phyloP scores from a whole-genome alignment of 2,113 vertebrate species.

The Cebidichthys violaceus region DNA sequence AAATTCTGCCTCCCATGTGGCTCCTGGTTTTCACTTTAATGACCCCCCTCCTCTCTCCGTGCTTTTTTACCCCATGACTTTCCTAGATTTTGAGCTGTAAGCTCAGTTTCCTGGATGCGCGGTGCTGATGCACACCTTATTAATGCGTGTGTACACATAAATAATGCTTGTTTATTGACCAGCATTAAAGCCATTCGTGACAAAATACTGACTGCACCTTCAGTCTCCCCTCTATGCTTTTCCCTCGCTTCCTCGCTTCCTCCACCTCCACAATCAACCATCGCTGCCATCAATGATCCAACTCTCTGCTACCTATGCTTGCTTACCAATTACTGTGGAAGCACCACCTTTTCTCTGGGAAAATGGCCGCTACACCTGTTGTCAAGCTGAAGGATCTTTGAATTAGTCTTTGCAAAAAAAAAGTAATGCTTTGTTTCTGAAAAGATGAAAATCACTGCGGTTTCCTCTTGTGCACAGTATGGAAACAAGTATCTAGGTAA shows the following conservation, averaged over 20 bases:
- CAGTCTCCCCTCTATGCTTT: constrained; percentile 30
- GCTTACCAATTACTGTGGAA: constrained; percentile 67
- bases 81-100: constrained; percentile 51
- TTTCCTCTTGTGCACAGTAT: background rate
- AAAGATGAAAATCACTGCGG: background rate
- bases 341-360: constrained; percentile 37
- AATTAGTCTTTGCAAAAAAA: constrained; percentile 22
- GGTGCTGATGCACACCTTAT: constrained; percentile 40
- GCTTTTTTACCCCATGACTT: constrained; percentile 59
- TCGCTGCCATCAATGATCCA: constrained; percentile 27
- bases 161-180: constrained; percentile 47
- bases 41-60: constrained; percentile 75
- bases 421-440: background rate
- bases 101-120: constrained; percentile 43
- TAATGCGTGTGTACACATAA: constrained; percentile 39
- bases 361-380: constrained; percentile 74
- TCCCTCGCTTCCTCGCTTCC: constrained; percentile 55
- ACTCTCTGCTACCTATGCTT: constrained; percentile 62
- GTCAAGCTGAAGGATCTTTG: constrained; percentile 51
- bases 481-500: background rate
- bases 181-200: constrained; percentile 41
- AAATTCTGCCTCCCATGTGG: constrained; percentile 86
- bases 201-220: constrained; percentile 16
- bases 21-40: constrained; percentile 85
- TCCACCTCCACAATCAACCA: constrained; percentile 43